These are phyloP conservation scores for Hybognathus amarus DNA, from an alignment of 2,797 vertebrate genomes.

Conservation along the genomic window DNA sequence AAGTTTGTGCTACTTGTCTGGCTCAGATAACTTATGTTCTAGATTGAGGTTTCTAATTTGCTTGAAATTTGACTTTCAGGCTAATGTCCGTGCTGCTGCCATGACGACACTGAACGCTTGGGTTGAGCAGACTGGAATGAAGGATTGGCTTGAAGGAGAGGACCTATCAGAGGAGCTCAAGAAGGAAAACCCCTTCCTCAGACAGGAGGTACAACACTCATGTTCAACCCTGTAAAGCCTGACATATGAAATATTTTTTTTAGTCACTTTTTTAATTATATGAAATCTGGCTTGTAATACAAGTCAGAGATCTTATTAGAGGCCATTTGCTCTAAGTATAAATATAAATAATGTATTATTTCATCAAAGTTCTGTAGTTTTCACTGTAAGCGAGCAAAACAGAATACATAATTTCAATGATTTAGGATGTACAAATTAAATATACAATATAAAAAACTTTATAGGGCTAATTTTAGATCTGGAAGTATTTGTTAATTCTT, in stretches of 20 bases:
- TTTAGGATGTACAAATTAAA: too few relatives aligned
- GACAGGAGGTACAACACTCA: conserved; percentile 86
- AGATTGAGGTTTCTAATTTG: conserved; percentile 20
- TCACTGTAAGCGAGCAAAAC: background rate
- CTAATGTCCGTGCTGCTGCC: conserved; percentile 88
- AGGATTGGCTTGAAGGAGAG: conserved; percentile 97
- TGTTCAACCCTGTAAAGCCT: background rate
- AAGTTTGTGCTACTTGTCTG: background rate
- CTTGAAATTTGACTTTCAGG: conserved; percentile 69
- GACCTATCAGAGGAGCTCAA: conserved; percentile 95
- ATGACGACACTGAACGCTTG: conserved; percentile 89
- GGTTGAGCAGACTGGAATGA: conserved; percentile 98
- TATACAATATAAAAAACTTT: background rate
- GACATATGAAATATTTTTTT: background rate
- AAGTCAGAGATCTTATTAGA: background rate
- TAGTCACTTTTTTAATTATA: background rate
- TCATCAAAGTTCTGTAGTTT: background rate
- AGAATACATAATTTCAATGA: background rate
- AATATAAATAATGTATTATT: too few relatives aligned
- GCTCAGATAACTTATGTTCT: background rate
- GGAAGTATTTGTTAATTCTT: background rate
- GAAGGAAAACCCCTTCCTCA: conserved; percentile 93
- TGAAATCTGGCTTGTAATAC: background rate
- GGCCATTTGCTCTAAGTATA: too few relatives aligned
- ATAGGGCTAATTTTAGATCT: background rate